Conservation (phyloP, 1,140 invertebrate genomes). For the Aphis craccivora region DNA sequence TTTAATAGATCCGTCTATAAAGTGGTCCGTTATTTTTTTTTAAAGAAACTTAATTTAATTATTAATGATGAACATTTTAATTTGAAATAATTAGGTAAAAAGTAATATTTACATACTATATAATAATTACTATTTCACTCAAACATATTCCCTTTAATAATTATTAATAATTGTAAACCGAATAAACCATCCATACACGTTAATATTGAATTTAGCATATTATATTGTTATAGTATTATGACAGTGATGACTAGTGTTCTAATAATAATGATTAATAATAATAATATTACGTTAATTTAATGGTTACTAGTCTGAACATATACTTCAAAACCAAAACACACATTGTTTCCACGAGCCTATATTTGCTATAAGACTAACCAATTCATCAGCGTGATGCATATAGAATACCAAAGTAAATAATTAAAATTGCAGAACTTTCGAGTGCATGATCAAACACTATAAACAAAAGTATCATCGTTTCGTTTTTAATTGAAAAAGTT, state of each 20-base stretch:
- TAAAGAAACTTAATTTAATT: background rate
- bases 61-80: background rate
- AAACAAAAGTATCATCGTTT: background rate
- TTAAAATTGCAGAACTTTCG: background rate
- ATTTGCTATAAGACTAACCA: background rate
- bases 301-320: background rate
- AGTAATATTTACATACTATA: background rate
- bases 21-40: background rate
- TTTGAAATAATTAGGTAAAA: background rate
- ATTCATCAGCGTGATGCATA: background rate
- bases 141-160: background rate
- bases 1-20: background rate
- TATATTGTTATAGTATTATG: background rate
- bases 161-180: background rate
- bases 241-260: background rate
- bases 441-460: background rate
- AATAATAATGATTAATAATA: background rate
- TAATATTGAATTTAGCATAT: background rate
- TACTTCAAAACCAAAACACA: constrained; percentile 10
- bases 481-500: constrained; percentile 46
- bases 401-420: background rate
- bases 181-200: background rate
- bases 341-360: background rate
- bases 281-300: background rate
- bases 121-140: background rate